phyloP scores from a whole-genome alignment of 1,140 invertebrate species.

The Leptopilina boulardi region DNA sequence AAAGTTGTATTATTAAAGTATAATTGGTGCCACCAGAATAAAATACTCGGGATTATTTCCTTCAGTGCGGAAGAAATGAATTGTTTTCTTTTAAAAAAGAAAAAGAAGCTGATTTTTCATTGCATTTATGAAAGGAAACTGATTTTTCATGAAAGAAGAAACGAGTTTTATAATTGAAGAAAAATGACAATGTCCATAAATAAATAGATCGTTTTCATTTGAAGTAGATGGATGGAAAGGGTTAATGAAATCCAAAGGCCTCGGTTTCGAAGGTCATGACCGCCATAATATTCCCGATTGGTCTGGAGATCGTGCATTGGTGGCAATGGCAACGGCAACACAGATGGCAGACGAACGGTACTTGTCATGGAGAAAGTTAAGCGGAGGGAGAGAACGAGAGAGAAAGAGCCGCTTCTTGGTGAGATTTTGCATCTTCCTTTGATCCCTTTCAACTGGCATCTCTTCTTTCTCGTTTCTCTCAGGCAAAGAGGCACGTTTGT shows the following conservation, averaged over 20 bases:
- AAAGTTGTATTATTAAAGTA: too few relatives aligned
- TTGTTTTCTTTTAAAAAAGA: too few relatives aligned
- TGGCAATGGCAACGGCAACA: constrained; percentile 17
- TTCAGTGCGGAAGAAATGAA: too few relatives aligned
- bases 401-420: constrained; percentile 20
- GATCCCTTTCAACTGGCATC: constrained; percentile 45
- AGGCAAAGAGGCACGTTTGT: constrained; percentile 19
- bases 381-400: constrained; percentile 46
- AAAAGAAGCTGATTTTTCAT: too few relatives aligned
- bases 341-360: constrained; percentile 70
- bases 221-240: background rate
- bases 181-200: too few relatives aligned
- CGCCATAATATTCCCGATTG: constrained; percentile 1
- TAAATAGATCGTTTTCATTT: background rate
- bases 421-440: constrained; percentile 44
- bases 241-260: constrained; percentile 17
- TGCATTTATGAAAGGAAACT: too few relatives aligned
- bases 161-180: too few relatives aligned
- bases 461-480: constrained; percentile 48
- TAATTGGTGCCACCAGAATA: too few relatives aligned
- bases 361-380: constrained; percentile 73
- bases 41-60: too few relatives aligned
- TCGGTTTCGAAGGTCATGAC: constrained; percentile 29
- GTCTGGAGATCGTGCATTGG: background rate
- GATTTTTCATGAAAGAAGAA: too few relatives aligned